A percentile compares a stretch with the other conserved stretches of the same genome.
Evolutionary conservation across 2,113 vertebrate genomes (phyloP).

Genomic region (Microcebus lehilahytsara): DNA sequence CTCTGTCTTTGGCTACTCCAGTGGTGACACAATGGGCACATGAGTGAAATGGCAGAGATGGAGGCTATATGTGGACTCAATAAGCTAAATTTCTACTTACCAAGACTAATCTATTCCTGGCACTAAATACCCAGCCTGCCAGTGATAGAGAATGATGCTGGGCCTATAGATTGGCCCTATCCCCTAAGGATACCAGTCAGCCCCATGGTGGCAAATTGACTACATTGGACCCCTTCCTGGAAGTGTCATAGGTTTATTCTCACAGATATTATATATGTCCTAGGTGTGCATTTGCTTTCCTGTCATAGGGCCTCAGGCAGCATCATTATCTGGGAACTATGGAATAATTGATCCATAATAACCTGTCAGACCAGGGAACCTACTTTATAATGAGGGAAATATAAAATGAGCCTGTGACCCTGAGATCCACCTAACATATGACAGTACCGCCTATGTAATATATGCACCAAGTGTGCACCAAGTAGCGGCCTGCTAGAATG

Average conservation of each 20-base stretch:
- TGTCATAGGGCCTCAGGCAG: background rate
- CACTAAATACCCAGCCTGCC: background rate
- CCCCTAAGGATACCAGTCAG: background rate
- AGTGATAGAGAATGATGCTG: background rate
- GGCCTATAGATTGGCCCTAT: background rate
- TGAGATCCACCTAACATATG: background rate
- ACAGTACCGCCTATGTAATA: background rate
- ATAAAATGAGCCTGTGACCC: background rate
- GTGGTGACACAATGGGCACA: too few species aligned
- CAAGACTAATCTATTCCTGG: background rate
- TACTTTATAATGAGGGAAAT: background rate
- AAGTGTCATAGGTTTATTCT: background rate
- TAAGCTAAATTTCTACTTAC: background rate
- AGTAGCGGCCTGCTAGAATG: background rate
- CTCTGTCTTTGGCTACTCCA: background rate
- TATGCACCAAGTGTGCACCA: background rate
- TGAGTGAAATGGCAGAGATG: too few species aligned
- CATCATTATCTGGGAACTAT: background rate
- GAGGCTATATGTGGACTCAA: too few species aligned
- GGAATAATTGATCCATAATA: background rate
- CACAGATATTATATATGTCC: background rate
- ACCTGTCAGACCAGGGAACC: background rate
- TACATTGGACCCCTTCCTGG: too few species aligned
- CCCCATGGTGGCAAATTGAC: background rate
- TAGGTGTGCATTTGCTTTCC: background rate